Base-by-base conservation (phyloP, 2,113 vertebrate genomes). In the Anhinga rufa region DNA sequence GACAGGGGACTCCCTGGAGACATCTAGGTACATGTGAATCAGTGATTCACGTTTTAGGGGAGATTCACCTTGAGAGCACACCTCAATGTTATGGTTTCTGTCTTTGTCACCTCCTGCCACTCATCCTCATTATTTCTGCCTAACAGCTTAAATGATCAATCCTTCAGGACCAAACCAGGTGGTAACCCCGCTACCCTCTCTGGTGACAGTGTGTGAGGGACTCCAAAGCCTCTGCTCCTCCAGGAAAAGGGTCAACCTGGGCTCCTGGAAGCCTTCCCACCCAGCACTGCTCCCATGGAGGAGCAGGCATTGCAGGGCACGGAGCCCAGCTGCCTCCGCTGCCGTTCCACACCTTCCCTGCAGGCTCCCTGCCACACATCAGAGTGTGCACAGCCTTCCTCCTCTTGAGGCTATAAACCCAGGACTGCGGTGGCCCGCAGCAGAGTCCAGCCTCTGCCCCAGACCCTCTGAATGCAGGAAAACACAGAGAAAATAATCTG, bases 301-400 rank as follows among this genome's bases (percentile, higher is more conserved):
- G 20, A 36, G 58, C 19, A 22, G 34, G 6, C 51, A 38, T 13
- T 4, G 7, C n/a, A 28, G 38, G n/a, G 18, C 34, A 13, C 0
- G 7, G 17, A 88, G 51, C 14, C 40, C 9, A 4, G 6, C 28
- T 26, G 29, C 10, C 46, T 51, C 21, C 1, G 0, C 36, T 0
- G 2, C 40, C 28, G 46, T 80, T 31, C 48, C 10, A 36, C 3
- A 0, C 74, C 22, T 10, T 44, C 48, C 36, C 54, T 2, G 2
- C 32, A 38, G 54, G n/a, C n/a, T 62, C 54, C 4, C 12, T 28
- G 28, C 17, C 48, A 3, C 17, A 26, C 20, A 24, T 70, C 2
- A 2, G 61, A 24, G 20, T 1, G 2, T 20, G 26, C 12, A 5
- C 15, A 57, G 36, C 26, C 32, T 80, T 68, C 75, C 54, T 62